phyloP scores from a whole-genome alignment of 64 coral and sea anemone genomes.

The Trachythela sp. region DNA sequence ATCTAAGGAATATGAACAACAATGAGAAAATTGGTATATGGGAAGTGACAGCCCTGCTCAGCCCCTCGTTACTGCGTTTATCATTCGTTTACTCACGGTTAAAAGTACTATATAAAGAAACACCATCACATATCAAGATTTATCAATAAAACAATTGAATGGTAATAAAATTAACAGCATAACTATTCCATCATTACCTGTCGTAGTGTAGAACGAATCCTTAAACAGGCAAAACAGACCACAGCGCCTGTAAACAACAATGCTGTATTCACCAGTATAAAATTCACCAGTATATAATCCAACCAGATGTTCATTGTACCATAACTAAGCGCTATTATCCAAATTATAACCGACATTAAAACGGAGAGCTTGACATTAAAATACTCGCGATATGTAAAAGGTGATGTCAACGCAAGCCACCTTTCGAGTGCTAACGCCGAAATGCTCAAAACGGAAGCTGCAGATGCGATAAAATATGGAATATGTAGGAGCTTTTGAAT shows the following conservation, averaged over 20 bases:
- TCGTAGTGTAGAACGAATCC: not conserved
- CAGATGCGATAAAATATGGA: not conserved
- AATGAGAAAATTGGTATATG: no score
- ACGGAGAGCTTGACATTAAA: not conserved
- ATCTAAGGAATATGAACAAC: no score
- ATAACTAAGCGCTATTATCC: not conserved
- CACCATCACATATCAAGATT: no score
- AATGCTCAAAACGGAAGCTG: not conserved
- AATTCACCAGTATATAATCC: not conserved
- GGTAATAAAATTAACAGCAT: no score
- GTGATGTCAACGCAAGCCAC: not conserved
- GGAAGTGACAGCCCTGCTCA: no score
- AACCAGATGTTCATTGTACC: not conserved
- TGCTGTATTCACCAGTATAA: not conserved
- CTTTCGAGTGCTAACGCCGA: not conserved
- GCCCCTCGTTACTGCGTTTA: no score
- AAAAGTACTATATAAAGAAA: no score
- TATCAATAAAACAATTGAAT: no score
- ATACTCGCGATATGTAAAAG: not conserved
- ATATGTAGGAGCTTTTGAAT: not conserved
- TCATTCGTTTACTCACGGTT: no score
- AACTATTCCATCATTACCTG: no score
- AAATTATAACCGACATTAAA: not conserved
- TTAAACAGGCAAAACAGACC: not conserved
- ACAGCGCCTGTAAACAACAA: not conserved